Percentiles rank a stretch among this genome's conserved stretches.
Evolutionary conservation across 2,113 vertebrate genomes (phyloP).

Genomic region (Phocoena phocoena): DNA sequence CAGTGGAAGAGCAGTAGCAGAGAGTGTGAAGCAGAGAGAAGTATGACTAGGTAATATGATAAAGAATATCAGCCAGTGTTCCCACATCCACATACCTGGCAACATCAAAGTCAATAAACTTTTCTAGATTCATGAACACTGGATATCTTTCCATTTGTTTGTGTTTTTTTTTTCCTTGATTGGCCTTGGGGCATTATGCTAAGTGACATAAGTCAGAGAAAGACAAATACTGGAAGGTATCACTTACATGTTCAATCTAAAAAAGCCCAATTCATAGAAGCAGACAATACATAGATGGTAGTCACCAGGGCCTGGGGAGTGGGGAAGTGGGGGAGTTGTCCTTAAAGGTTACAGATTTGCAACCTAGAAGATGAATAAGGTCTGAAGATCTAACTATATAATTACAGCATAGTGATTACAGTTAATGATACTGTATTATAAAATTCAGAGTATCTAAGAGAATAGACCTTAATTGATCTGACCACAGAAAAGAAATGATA

Average conservation of each 20-base stretch:
- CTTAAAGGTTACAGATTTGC: not conserved
- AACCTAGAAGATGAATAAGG: not conserved
- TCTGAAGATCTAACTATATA: not conserved
- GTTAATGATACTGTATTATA: not conserved
- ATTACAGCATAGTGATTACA: not conserved
- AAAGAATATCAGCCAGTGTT: not conserved
- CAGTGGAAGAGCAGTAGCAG: not conserved
- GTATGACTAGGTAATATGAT: not conserved
- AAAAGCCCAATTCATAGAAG: not conserved
- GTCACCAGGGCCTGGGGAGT: no score
- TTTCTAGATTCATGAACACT: not conserved
- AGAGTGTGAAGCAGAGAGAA: not conserved
- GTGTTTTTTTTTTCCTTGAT: not conserved
- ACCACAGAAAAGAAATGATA: not conserved
- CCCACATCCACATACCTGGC: accelerated
- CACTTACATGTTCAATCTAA: not conserved
- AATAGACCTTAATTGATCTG: not conserved
- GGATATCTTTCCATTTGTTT: not conserved
- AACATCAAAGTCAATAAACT: not conserved
- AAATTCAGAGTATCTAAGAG: not conserved
- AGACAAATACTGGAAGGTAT: not conserved
- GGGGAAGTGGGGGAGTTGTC: accelerated
- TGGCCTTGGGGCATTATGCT: not conserved
- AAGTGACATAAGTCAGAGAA: not conserved
- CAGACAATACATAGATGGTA: not conserved